Base-by-base conservation (phyloP, 1,140 invertebrate species). In the Holcopasites calliopsidis region DNA sequence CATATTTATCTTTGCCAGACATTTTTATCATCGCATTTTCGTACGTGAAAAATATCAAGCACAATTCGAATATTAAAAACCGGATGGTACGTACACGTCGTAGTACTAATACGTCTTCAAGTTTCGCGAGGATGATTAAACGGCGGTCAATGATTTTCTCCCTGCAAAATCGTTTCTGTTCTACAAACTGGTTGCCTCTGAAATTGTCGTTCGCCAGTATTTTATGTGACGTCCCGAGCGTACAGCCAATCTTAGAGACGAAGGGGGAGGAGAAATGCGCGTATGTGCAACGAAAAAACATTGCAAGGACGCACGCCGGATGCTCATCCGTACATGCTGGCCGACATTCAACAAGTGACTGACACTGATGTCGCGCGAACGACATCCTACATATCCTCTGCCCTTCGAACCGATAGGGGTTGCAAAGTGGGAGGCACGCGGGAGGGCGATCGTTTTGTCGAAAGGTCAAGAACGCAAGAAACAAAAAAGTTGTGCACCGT, bases 331-430 rank as follows among this genome's bases (percentile, higher is more conserved):
- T 74, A 77, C 76, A 54, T 66, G 62, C 44, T 74, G 76, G 76
- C 77, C 76, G 76, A 68, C 81, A 85, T 85, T 85, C 83, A 85
- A 85, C 83, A 85, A 85, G 83, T 85, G 81, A 85, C 81, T 78
- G 83, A 85, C 77, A 80, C 73, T 77, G 75, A 83, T 80, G 61
- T 78, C 76, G 71, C 70, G 60, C 61, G 42, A 77, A 70, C 74
- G 74, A 80, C 61, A 71, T 80, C 55, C 71, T 75, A 60, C 70
- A 72, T n/a, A n/a, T 78, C 62, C 76, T 78, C 69, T 74, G 57
- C 54, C 71, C 69, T 58, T 38, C 58, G 71, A 70, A 33, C 42
- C 47, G 16, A 47, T 73, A 42, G 23, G 78, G 65, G 70, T 57
- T 65, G 52, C 28, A 44, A 6, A 6, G 28, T 47, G 52, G 31